Evolutionary conservation across 2,888 invertebrate species (phyloP).

Genomic region (Pinctada fucata): DNA sequence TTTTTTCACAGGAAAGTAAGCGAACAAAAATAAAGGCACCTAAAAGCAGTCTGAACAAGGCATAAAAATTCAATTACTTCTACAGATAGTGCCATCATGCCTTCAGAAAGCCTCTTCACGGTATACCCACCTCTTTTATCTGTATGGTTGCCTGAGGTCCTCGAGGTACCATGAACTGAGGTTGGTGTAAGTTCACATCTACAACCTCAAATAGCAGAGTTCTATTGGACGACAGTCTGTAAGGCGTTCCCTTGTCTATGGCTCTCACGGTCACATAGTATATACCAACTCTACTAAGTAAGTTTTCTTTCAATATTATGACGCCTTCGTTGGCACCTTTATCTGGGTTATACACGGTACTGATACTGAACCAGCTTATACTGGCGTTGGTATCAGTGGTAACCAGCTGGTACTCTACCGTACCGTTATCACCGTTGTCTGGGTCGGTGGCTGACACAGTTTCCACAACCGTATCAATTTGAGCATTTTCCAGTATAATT

Average conservation of each 20-base stretch:
- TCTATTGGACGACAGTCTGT: constrained; percentile 30
- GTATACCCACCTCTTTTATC: constrained; percentile 45
- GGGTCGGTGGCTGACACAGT: constrained; percentile 60
- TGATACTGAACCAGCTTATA: constrained; percentile 24
- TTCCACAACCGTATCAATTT: constrained; percentile 50
- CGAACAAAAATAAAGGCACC: no score
- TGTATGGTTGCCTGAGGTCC: constrained; percentile 45
- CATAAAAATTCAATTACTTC: no score
- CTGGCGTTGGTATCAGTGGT: constrained; percentile 80
- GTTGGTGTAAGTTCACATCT: constrained; percentile 94
- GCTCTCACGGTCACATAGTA: constrained; percentile 89
- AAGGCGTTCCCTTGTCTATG: constrained; percentile 85
- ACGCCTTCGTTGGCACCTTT: constrained; percentile 30
- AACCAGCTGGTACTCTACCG: constrained; percentile 56
- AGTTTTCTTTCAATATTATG: constrained; percentile 22
- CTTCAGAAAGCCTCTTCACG: no score
- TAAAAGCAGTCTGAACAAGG: no score
- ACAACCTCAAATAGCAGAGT: constrained; percentile 44
- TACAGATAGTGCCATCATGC: no score
- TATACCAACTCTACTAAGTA: constrained; percentile 88
- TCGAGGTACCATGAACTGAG: constrained; percentile 74
- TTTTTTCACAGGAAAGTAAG: no score
- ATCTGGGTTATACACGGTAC: constrained; percentile 15
- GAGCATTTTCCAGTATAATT: constrained; percentile 56
- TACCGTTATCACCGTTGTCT: constrained; percentile 60